Evolutionary conservation across 1,140 invertebrate species (phyloP).

Genomic region (Homarus americanus): DNA sequence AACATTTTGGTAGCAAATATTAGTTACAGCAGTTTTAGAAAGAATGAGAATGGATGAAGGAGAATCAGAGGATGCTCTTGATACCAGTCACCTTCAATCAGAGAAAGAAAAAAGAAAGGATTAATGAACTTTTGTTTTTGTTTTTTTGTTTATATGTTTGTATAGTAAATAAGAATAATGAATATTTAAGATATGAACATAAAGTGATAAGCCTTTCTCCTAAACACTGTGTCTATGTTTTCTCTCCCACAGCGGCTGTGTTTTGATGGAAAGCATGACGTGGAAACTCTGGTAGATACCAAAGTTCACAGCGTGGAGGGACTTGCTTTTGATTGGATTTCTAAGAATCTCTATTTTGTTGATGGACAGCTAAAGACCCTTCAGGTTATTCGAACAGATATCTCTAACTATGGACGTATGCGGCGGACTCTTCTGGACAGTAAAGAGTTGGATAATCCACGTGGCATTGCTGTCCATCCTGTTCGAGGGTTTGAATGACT

Average conservation of each 20-base stretch:
- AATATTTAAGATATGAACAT: no score
- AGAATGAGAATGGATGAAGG: no score
- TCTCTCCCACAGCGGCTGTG: constrained; percentile 83
- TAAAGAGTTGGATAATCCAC: constrained; percentile 86
- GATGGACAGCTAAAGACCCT: constrained; percentile 85
- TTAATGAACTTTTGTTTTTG: no score
- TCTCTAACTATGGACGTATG: constrained; percentile 85
- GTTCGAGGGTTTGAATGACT: constrained; percentile 81
- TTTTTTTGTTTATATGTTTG: no score
- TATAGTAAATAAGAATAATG: no score
- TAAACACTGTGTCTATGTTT: constrained; percentile 3
- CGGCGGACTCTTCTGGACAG: constrained; percentile 87
- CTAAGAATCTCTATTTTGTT: constrained; percentile 94
- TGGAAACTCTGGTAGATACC: constrained; percentile 86
- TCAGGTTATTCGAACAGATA: constrained; percentile 87
- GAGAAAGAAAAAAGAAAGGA: no score
- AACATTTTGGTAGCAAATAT: no score
- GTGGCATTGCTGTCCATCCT: constrained; percentile 94
- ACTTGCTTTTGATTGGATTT: constrained; percentile 96
- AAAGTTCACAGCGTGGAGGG: constrained; percentile 92
- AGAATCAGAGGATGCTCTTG: no score
- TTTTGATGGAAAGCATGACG: constrained; percentile 83
- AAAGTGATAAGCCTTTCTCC: no score
- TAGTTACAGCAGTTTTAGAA: no score
- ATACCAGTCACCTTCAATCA: no score